Conservation (phyloP, 2,888 invertebrate species). For the Ormyrus pomaceus region DNA sequence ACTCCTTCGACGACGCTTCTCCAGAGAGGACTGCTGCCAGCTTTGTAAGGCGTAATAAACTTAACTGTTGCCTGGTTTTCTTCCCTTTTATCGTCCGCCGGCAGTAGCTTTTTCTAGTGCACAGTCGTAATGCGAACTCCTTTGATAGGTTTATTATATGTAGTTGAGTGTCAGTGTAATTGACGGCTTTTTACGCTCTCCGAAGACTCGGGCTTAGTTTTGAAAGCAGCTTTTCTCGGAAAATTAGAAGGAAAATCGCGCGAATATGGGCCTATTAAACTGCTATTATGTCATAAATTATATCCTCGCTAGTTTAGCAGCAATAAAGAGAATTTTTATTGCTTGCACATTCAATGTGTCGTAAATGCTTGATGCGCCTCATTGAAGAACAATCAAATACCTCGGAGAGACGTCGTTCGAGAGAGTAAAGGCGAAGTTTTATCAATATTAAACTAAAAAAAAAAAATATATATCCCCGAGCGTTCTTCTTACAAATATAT, state of each 20-base stretch:
- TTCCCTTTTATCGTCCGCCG: constrained; percentile 11
- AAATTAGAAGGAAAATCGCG: neutral
- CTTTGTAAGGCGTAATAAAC: constrained; percentile 31
- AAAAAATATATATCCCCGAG: too few relatives aligned
- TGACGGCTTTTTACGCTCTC: constrained; percentile 12
- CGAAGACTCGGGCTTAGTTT: neutral
- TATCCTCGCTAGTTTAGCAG: too few relatives aligned
- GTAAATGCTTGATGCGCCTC: neutral
- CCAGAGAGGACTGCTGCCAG: neutral
- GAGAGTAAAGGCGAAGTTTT: too few relatives aligned
- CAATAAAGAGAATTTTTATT: too few relatives aligned
- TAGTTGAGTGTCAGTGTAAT: constrained; percentile 5
- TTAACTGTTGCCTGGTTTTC: constrained; percentile 19
- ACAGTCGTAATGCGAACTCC: constrained; percentile 5
- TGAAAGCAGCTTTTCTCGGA: neutral
- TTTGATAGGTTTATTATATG: constrained; percentile 7
- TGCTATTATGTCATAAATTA: too few relatives aligned
- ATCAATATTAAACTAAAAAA: too few relatives aligned
- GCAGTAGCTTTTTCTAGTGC: constrained; percentile 9
- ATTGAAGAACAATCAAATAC: neutral
- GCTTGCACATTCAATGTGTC: too few relatives aligned
- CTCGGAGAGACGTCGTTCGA: neutral
- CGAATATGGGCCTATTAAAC: too few relatives aligned
- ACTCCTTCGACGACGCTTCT: neutral
- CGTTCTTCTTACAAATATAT: neutral